A percentile compares a stretch with the other conserved stretches of the same genome.
Conservation (phyloP, 1,140 invertebrate species). For the Olivierus martensii region DNA sequence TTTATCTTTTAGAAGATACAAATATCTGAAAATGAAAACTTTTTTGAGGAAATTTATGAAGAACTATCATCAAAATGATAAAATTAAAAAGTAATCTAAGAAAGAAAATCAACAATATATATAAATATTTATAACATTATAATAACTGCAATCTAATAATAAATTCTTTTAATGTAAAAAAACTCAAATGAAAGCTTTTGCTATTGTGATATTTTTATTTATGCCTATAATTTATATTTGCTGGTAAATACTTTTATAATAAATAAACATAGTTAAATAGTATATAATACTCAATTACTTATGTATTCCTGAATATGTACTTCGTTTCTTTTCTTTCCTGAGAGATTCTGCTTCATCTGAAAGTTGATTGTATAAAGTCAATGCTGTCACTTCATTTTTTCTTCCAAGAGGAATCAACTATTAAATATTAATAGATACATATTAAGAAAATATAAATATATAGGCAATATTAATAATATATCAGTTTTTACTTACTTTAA, state of each 20-base stretch:
- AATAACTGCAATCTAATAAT: no score
- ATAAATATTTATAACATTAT: no score
- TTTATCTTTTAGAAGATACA: slow-evolving; percentile 61
- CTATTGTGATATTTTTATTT: no score
- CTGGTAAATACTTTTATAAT: no score
- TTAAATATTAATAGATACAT: slow-evolving; percentile 14
- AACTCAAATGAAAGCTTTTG: no score
- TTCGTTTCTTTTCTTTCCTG: slow-evolving; percentile 59
- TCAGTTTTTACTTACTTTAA: slow-evolving; percentile 30
- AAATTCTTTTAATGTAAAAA: no score
- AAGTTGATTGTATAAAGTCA: slow-evolving; percentile 48
- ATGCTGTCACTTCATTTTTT: slow-evolving; percentile 42
- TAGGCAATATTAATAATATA: not conserved
- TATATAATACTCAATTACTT: slow-evolving; percentile 38
- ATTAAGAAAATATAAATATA: not conserved
- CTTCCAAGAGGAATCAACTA: slow-evolving; percentile 49
- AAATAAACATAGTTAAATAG: not conserved
- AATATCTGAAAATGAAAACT: slow-evolving; percentile 44
- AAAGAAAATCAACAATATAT: no score
- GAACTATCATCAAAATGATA: no score
- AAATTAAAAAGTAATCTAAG: no score
- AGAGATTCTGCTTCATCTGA: slow-evolving; percentile 49
- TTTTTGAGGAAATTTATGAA: no score
- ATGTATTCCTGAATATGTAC: slow-evolving; percentile 61
- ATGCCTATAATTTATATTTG: no score